Evolutionary conservation across 2,113 vertebrate species (phyloP), one percentile per base, ranked within the genome.

Genomic region (Ellobius talpinus): DNA sequence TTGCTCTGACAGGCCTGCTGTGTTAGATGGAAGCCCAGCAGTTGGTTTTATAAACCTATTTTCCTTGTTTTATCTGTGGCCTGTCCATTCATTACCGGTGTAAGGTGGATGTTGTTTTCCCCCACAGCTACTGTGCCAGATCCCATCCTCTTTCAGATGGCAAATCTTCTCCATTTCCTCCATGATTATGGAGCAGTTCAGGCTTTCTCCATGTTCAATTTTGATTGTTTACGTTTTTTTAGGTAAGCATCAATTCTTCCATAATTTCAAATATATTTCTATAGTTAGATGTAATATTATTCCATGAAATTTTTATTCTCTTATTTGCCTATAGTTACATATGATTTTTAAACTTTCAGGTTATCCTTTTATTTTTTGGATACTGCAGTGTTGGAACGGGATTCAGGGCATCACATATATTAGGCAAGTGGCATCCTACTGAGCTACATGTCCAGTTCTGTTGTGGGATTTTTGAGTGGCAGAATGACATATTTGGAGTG

Each of bases 181-280:
- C 50, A 55, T 66, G 47, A 90, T 72, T 91, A 79, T 73, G 58
- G 19, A 70, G 24, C 19, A 81, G 87, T 79, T 92, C 39, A 88
- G 7, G 13, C 50, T 95, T 87, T 93, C 73, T 58, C 26, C 65
- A 7, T 47, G 24, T 50, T 95, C 21, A 50, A 21, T 76, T 90
- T 77, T 79, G 39, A 78, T 61, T n/a, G 72, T 82, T 86, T 39
- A 36, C 21, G 58, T 76, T 96, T 82, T 90, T 91, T 61, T 81
- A 65, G 31, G 11, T 70, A 96, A 95, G 87, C n/a, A 73, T 66
- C 8, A 50, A 33, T 52, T 95, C 76, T 93, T 70, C 45, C 50
- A 90, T 26, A 89, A 50, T 55, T 91, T 91, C 78, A 82, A 97
- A 95, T 95, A 68, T 7, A 91, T 93, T 66, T 8, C n/a, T 23